Conservation (phyloP, 2,888 invertebrate species). For the Chloromyia formosa region DNA sequence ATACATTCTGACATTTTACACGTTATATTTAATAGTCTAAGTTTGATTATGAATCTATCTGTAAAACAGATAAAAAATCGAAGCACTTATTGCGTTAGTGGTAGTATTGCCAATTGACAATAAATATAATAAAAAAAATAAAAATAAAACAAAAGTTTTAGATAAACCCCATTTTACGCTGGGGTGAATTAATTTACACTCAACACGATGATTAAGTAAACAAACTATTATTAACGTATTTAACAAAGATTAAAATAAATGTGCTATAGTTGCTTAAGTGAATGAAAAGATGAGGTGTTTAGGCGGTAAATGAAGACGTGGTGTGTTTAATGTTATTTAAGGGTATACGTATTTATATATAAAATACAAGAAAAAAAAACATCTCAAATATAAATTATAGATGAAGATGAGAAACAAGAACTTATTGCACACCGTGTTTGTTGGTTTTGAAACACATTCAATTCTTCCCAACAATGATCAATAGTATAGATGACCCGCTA, state of each 20-base stretch:
- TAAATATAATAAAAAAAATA: too few relatives aligned
- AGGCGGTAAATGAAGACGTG: background rate
- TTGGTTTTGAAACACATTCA: too few relatives aligned
- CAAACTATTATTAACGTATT: conserved; percentile 8
- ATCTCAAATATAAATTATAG: too few relatives aligned
- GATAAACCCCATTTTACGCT: too few relatives aligned
- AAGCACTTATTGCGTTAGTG: too few relatives aligned
- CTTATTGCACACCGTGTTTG: too few relatives aligned
- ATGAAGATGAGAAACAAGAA: too few relatives aligned
- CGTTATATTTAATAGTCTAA: background rate
- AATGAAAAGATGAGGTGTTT: background rate
- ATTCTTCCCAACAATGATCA: too few relatives aligned
- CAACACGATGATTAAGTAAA: conserved; percentile 11
- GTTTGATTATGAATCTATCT: background rate
- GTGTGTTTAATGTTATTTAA: conserved; percentile 27
- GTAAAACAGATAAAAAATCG: background rate
- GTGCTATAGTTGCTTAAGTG: conserved; percentile 19
- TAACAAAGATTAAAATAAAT: conserved; percentile 28
- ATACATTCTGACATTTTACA: background rate
- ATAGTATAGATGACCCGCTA: too few relatives aligned
- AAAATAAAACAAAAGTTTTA: conserved; percentile 9
- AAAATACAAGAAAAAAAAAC: too few relatives aligned
- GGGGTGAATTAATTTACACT: conserved; percentile 14
- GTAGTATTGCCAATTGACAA: too few relatives aligned
- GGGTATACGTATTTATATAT: background rate